Evolutionary conservation across 2,797 vertebrate species (phyloP).

Genomic region (Peromyscus melanophrys): DNA sequence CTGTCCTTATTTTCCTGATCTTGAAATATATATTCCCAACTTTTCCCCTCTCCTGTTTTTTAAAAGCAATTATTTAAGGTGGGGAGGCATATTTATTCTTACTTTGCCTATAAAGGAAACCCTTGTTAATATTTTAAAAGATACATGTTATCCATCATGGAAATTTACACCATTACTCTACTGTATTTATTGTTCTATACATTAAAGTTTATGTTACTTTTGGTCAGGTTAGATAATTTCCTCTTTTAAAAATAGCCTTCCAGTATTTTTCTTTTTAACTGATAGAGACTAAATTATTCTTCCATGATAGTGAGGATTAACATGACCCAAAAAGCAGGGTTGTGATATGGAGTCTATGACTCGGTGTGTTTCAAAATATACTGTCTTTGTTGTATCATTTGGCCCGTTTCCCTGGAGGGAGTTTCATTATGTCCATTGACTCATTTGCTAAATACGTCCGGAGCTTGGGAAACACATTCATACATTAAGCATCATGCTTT

Average conservation of each 20-base stretch:
- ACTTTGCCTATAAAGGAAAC: neutral
- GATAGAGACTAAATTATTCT: neutral
- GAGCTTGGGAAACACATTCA: slow-evolving; percentile 8
- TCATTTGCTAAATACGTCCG: slow-evolving; percentile 37
- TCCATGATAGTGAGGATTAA: neutral
- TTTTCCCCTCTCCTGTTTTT: neutral
- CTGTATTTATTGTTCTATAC: neutral
- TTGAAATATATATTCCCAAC: neutral
- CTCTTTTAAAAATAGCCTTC: neutral
- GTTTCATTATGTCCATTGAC: slow-evolving; percentile 24
- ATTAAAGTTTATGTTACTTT: neutral
- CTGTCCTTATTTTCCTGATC: neutral
- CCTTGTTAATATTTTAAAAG: neutral
- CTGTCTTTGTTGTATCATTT: neutral
- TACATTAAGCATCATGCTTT: neutral
- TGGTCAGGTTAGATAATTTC: neutral
- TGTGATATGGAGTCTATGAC: neutral
- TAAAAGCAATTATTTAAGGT: neutral
- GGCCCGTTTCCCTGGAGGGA: slow-evolving; percentile 14
- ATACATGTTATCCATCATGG: neutral
- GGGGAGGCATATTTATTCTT: neutral
- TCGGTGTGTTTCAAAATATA: neutral
- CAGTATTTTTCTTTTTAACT: neutral
- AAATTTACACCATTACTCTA: neutral
- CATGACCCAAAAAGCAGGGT: neutral